Percentiles rank a stretch among this genome's conserved stretches.
Evolutionary conservation across 1,140 invertebrate genomes (phyloP).

Genomic region (Planococcus citri): DNA sequence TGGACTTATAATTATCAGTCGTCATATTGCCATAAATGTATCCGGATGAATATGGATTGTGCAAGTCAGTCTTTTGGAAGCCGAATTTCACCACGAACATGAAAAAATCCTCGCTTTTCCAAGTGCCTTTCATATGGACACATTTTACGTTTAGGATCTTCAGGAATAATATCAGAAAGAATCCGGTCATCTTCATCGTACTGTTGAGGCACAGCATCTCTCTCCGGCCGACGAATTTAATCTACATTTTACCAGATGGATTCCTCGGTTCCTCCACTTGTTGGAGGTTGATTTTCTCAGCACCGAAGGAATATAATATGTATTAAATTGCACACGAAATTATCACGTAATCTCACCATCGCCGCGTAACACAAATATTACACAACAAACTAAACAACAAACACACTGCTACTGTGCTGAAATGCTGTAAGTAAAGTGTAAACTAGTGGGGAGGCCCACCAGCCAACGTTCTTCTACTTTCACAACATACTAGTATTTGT

Average conservation of each 20-base stretch:
- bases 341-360: background rate
- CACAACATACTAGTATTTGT: too few relatives aligned
- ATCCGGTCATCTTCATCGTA: background rate
- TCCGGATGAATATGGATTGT: conserved; percentile 69
- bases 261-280: too few relatives aligned
- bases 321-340: background rate
- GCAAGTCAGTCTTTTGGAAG: conserved; percentile 86
- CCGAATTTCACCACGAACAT: conserved; percentile 89
- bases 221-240: background rate
- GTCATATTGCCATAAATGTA: conserved; percentile 93
- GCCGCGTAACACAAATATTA: background rate
- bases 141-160: background rate
- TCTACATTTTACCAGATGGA: too few relatives aligned
- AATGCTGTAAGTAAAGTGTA: too few relatives aligned
- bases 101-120: conserved; percentile 63
- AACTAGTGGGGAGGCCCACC: too few relatives aligned
- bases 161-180: background rate
- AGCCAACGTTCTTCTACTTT: too few relatives aligned
- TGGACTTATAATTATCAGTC: conserved; percentile 32
- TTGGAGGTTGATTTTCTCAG: background rate
- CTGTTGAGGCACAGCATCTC: background rate
- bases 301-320: too few relatives aligned
- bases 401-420: too few relatives aligned
- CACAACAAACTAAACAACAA: too few relatives aligned
- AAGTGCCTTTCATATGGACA: conserved; percentile 46